Conservation (phyloP, 2,888 invertebrate species). For the Lithosia quadra region DNA sequence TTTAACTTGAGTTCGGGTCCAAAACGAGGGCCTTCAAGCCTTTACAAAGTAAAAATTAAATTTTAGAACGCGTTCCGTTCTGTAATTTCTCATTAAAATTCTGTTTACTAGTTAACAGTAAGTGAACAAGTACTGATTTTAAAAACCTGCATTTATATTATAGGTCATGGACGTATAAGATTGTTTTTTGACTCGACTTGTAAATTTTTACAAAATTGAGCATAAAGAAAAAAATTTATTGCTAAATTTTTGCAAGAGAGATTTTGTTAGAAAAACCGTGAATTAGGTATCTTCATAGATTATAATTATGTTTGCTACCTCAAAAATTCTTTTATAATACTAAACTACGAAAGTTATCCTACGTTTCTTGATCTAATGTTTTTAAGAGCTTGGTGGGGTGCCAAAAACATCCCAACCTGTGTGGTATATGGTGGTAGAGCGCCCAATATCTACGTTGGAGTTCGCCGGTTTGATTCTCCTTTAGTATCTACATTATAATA, state of each 20-base stretch:
- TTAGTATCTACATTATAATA: too few species aligned
- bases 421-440: too few species aligned
- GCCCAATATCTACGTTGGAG: too few species aligned
- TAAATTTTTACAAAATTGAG: neutral
- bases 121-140: neutral
- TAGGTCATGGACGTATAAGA: neutral
- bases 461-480: too few species aligned
- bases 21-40: constrained; percentile 59
- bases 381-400: too few species aligned
- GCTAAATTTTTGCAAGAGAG: neutral
- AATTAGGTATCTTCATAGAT: too few species aligned
- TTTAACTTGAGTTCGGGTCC: constrained; percentile 57
- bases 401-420: too few species aligned
- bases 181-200: neutral
- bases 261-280: neutral
- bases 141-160: neutral
- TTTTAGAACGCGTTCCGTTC: constrained; percentile 56
- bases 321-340: too few species aligned
- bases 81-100: constrained; percentile 61
- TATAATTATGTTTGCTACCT: too few species aligned
- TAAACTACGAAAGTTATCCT: too few species aligned
- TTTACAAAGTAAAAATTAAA: constrained; percentile 65
- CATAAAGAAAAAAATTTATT: neutral
- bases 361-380: too few species aligned
- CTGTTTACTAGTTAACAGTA: constrained; percentile 41